phyloP scores from a whole-genome alignment of 1,140 invertebrate species.

The Caerostris extrusa region DNA sequence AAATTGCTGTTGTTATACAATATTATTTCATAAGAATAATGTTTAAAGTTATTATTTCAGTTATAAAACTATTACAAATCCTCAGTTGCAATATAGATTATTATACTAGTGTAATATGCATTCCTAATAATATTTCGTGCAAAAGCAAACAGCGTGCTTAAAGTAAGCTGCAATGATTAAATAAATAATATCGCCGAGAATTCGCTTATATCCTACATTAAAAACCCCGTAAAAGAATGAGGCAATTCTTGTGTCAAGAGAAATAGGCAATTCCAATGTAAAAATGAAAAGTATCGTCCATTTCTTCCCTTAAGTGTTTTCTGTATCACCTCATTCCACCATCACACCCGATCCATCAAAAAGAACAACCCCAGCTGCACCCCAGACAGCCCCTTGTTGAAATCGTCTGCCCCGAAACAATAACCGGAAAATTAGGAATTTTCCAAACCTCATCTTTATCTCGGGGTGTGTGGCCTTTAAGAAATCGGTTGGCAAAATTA shows the following conservation, averaged over 20 bases:
- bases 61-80: too few relatives aligned
- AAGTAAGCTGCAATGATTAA: not conserved
- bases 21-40: too few relatives aligned
- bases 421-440: constrained; percentile 44
- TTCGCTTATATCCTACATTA: not conserved
- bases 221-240: not conserved
- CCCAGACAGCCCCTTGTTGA: not conserved
- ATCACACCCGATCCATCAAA: not conserved
- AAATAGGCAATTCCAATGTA: not conserved
- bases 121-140: too few relatives aligned
- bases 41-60: too few relatives aligned
- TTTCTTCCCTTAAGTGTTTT: not conserved
- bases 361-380: not conserved
- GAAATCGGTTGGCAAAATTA: constrained; percentile 54
- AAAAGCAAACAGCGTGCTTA: not conserved
- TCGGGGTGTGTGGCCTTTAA: constrained; percentile 9
- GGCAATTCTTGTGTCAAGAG: not conserved
- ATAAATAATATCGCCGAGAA: not conserved
- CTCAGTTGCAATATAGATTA: too few relatives aligned
- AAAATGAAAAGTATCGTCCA: not conserved
- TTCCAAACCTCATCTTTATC: not conserved
- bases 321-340: not conserved
- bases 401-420: not conserved
- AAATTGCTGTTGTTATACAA: too few relatives aligned
- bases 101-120: too few relatives aligned